Evolutionary conservation across 2,888 invertebrate species (phyloP), one percentile per base, ranked within the genome.

Genomic region (Schizotus pectinicornis): DNA sequence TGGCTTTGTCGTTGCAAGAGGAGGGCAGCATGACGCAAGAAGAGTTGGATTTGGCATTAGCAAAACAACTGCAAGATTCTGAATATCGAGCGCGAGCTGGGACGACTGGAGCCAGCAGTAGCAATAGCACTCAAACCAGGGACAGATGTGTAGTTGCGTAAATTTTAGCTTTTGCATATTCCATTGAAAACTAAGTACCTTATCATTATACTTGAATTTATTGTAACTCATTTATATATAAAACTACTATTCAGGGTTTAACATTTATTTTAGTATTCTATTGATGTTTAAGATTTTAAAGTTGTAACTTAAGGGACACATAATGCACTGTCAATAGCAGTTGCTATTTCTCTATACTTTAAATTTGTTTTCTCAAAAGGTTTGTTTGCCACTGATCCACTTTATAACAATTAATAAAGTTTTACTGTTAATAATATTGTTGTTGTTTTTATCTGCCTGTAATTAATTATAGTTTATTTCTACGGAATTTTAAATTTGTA

Each of bases 1-100:
- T 97, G 13, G 89, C 92, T 2, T 79, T 90, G 8, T 94, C 94
- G 0, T 80, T 93, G 77, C 83, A 86, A 75, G 85, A 85, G 47
- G 84, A 79, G 32, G 67, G 61, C 38, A 59, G 71, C 1, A 67
- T 64, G 36, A 65, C 65, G 53, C 58, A 72, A 48, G 80, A 79
- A 49, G 76, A 78, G 13, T 67, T 82, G 1, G 84, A 84, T 69
- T 73, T 75, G 1, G 78, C 77, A n/a, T 73, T 86, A 34, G 84
- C 85, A 0, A 79, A 83, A 48, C 83, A 85, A 1, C 67, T 83
- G 35, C 81, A 85, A 53, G 67, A 70, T 36, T 60, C 66, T 6
- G 69, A 72, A 61, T 47, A 52, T 41, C 55, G 33, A 34, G 57
- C 52, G 12, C 55, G 33, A 34, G 57, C 52, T 11, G 51, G 56